Base-by-base conservation (phyloP, 2,888 invertebrate species). In the Eucriotettix oculatus region DNA sequence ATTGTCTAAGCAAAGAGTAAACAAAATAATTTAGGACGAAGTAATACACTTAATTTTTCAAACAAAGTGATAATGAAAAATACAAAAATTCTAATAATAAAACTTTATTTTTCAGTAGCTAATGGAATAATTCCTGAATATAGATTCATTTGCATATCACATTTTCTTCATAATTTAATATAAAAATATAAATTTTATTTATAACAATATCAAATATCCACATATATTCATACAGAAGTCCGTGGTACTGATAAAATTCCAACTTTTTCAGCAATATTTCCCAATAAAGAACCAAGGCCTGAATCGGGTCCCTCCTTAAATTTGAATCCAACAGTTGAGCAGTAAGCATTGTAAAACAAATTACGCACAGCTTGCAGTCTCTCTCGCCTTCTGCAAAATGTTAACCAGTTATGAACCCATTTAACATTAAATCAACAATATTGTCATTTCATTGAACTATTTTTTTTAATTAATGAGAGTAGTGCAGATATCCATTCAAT, bases 261-360 rank as follows among this genome's bases (percentile, higher is more conserved):
- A 61, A 81, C 78, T 73, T 78, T 81, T 66, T 79, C 80, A 14
- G 79, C 79, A 66, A 81, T 75, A 64, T 78, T 80, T 59, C 78
- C 79, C 52, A 81, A 68, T 29, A 82, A 67, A 60, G 76, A 74
- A 41, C 78, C 75, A 17, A 82, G 67, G 52, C 76, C 74, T 41
- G 75, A 71, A 58, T 78, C 78, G 40, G 74, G 72, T 59, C 75
- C 74, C 65, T 75, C 75, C 65, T 77, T 78, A 69, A 76, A 74
- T 66, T 75, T 76, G 64, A 78, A 73, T 53, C 78, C 79, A 62
- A 79, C 74, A 10, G 78, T 75, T 59, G 77, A 73, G 66, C 76
- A 76, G 67, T 83, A 83, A 56, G 75, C 74, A 65, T 74, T 75
- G 67, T 79, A 78, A 69, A 83, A 83, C 61, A 78, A 70, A 66